Conservation (phyloP, 2,113 vertebrate species). For the Siniperca chuatsi region DNA sequence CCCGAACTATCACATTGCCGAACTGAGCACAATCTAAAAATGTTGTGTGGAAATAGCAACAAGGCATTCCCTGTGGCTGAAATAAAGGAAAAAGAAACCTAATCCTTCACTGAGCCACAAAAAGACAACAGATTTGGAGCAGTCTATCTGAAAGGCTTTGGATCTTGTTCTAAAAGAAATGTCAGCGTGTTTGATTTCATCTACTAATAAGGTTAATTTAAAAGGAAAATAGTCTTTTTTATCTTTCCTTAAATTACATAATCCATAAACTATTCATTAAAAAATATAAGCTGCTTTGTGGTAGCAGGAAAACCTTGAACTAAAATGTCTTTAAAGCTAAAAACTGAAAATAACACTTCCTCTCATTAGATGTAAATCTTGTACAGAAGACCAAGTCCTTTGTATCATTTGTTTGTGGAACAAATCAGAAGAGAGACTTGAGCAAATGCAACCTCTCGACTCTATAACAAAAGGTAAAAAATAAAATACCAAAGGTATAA, state of each 20-base stretch:
- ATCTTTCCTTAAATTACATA: not conserved
- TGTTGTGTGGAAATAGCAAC: slow-evolving; percentile 40
- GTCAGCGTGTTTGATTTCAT: slow-evolving; percentile 32
- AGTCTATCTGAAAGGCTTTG: slow-evolving; percentile 10
- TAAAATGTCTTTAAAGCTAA: not conserved
- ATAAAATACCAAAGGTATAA: not conserved
- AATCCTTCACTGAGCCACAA: slow-evolving; percentile 46
- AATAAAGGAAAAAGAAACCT: slow-evolving; percentile 36
- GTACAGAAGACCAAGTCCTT: not conserved
- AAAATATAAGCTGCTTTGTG: not conserved
- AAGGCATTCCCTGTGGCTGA: slow-evolving; percentile 50
- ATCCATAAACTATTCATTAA: not conserved
- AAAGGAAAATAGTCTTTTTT: not conserved
- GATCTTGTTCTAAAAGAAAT: slow-evolving; percentile 28
- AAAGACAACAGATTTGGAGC: slow-evolving; percentile 34
- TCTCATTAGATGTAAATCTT: slow-evolving; percentile 19
- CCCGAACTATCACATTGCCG: slow-evolving; percentile 25
- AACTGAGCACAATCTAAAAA: slow-evolving; percentile 38
- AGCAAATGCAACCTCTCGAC: slow-evolving; percentile 9
- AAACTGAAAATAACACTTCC: not conserved
- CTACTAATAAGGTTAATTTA: slow-evolving; percentile 19
- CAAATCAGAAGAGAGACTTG: slow-evolving; percentile 1
- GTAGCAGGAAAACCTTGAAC: slow-evolving; percentile 1
- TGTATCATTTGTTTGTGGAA: slow-evolving; percentile 30
- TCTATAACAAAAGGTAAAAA: not conserved